phyloP scores from a whole-genome alignment of 2,113 vertebrate genomes.

The Gymnogyps californianus region DNA sequence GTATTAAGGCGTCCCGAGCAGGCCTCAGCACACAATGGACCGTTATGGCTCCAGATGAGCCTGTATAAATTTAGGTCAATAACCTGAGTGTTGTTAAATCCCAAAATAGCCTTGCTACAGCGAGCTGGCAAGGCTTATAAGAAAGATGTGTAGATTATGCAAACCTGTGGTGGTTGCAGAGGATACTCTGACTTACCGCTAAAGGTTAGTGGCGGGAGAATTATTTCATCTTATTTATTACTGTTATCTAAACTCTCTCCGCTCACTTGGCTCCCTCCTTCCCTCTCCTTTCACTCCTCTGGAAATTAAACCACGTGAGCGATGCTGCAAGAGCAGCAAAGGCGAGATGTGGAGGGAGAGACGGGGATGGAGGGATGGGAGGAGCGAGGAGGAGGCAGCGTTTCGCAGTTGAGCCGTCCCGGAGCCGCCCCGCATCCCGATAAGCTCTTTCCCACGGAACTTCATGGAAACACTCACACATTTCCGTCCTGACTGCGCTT shows the following conservation, averaged over 20 bases:
- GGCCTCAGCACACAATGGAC: slow-evolving; percentile 53
- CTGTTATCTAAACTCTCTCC: neutral
- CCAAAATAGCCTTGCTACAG: slow-evolving; percentile 17
- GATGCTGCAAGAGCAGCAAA: neutral
- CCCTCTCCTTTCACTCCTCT: neutral
- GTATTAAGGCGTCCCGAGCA: slow-evolving; percentile 39
- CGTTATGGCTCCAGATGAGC: slow-evolving; percentile 62
- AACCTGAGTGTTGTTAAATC: slow-evolving; percentile 50
- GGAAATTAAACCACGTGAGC: neutral
- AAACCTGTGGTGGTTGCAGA: neutral
- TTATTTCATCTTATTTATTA: neutral
- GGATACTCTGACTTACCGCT: neutral
- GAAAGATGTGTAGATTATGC: neutral
- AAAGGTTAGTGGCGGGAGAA: neutral
- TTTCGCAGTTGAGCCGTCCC: accelerated
- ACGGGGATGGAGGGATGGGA: neutral
- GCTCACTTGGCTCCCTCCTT: neutral
- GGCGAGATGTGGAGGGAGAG: neutral
- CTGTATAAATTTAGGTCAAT: slow-evolving; percentile 63
- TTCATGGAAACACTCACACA: neutral
- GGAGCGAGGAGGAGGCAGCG: neutral
- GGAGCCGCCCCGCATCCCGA: accelerated
- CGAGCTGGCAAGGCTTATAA: neutral
- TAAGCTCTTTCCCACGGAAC: neutral
- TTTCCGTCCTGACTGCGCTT: neutral